Base-by-base conservation (phyloP, 2,888 invertebrate genomes). In the Terebella lapidaria region DNA sequence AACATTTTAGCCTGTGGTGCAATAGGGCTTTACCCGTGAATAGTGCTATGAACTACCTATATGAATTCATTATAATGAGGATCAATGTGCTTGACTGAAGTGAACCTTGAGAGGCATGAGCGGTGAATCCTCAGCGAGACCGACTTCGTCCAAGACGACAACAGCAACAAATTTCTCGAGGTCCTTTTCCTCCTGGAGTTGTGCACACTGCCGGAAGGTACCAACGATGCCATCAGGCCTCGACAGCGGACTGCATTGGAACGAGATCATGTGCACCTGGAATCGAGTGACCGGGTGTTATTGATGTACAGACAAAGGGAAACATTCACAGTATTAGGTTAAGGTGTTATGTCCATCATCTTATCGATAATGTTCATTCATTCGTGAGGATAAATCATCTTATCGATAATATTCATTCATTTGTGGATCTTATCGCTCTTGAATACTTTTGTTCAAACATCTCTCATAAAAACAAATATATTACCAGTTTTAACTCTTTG, bases 91-190 rank as follows among this genome's bases (percentile, higher is more conserved):
- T n/a, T 35, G n/a, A 35, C n/a, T 15, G n/a, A 35, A 35, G 24
- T 24, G n/a, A n/a, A 75, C 76, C 71, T 77, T 77, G 18, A 77
- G 70, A 3, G 77, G 77, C 77, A 77, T 77, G 54, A 67, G 69
- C 22, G 75, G 73, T 27, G 75, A 75, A 54, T 75, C 75, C 62
- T 77, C 77, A 3, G 77, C 77, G 35, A 77, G 64, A 0, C 77
- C 77, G 29, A 77, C 72, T 60, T 77, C 77, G 65, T 77, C 77
- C 54, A 77, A 64, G 3, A 77, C 75, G n/a, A 77, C 76, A 4
- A 75, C 73, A 28, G 76, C 71, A 3, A 73, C 76, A 67, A 72
- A 76, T 53, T 67, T 65, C 35, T 68, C 63, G 28, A 74, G 58
- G 55, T 74, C 70, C 57, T 74, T 73, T 46, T 72, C 72, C 54